phyloP scores from a whole-genome alignment of 2,797 vertebrate species.

The Molossus molossus region DNA sequence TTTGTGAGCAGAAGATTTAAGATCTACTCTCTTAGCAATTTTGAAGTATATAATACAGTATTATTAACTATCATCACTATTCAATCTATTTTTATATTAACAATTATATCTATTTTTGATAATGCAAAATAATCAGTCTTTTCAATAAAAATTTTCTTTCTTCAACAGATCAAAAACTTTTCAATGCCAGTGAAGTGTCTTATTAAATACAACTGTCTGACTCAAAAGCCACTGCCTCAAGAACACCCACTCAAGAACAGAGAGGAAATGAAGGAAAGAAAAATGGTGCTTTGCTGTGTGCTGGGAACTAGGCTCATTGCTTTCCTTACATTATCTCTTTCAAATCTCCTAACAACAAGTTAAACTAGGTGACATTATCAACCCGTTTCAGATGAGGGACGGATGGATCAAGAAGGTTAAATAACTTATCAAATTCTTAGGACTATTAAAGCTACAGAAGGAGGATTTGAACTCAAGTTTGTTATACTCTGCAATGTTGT shows the following conservation, averaged over 20 bases:
- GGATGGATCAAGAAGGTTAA: background rate
- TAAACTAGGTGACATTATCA: background rate
- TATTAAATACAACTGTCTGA: background rate
- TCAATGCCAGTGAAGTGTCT: conserved; percentile 20
- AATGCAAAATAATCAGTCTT: conserved; percentile 61
- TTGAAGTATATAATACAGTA: background rate
- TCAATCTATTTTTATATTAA: conserved; percentile 38
- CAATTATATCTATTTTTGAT: conserved; percentile 36
- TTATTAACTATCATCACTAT: background rate
- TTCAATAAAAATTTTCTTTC: conserved; percentile 45
- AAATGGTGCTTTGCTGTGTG: background rate
- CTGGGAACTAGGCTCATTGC: background rate
- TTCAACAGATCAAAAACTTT: conserved; percentile 59
- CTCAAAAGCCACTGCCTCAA: background rate
- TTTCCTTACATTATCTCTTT: background rate
- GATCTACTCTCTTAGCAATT: background rate
- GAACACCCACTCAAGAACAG: background rate
- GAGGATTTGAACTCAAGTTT: background rate
- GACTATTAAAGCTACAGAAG: background rate
- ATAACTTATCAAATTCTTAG: background rate
- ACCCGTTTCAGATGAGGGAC: background rate
- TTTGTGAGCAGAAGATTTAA: background rate
- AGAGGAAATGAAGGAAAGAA: background rate
- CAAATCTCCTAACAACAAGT: background rate
- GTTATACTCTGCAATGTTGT: background rate